Evolutionary conservation across 1,140 invertebrate species (phyloP), one percentile per base, ranked within the genome.

Genomic region (Plectrocnemia conspersa): DNA sequence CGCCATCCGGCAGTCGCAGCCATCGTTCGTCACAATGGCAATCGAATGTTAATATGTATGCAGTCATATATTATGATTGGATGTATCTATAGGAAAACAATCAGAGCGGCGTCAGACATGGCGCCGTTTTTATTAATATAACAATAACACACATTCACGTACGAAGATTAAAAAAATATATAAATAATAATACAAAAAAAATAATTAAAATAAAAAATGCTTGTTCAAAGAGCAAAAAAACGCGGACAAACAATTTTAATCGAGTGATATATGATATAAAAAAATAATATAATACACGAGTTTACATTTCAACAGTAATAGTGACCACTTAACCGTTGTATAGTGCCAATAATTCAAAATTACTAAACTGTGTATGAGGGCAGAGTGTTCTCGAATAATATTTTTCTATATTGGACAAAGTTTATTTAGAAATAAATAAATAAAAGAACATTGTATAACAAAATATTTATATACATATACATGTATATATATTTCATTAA

Each of bases 341-440:
- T 50, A 50, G 47, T 50, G 47, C 47, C 47, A 50, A 50, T 38
- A 38, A 50, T 50, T 50, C 47, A 15, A 13, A 50, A 50, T 24
- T 33, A 50, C 40, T 24, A 38, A 47, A 47, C 29, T 19, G 47
- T 50, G 33, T 50, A 50, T 33, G 47, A 27, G 47, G 47, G 47
- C 21, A n/a, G 32, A 50, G 47, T 50, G 47, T 38, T 33, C 40
- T 50, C 47, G 38, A 32, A 21, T 50, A 50, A 50, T 50, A 50
- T 50, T 50, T 50, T 50, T 50, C 47, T 50, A 50, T 50, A 23
- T 50, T 29, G 47, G 27, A 50, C 35, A 38, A 50, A 48, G 19
- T 23, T 38, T 23, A 38, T 18, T 50, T 38, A 38, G 13, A 50
- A 50, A 38, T 22, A 50, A 50, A 27, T 18, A 25, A 38, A 38